Conservation (phyloP, 1,140 invertebrate genomes). For the Ceratosolen solmsi region DNA sequence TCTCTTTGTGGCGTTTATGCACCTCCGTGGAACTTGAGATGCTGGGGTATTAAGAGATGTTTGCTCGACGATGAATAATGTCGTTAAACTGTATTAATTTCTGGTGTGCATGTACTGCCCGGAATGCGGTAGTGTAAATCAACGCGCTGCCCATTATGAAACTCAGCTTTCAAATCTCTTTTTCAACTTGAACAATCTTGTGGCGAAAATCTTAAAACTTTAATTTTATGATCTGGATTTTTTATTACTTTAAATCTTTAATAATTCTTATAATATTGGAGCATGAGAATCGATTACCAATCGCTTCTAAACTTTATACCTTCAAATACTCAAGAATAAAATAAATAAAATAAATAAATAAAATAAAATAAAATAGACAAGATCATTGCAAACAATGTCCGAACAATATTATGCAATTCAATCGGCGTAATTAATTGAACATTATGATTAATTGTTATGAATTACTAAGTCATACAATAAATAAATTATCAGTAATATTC, state of each 20-base stretch:
- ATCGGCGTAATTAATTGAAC: too few relatives aligned
- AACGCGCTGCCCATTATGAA: slow-evolving; percentile 13
- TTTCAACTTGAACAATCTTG: slow-evolving; percentile 4
- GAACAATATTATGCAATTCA: too few relatives aligned
- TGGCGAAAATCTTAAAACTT: neutral
- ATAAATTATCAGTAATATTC: too few relatives aligned
- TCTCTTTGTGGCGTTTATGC: slow-evolving; percentile 29
- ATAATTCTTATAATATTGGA: neutral
- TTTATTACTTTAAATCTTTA: neutral
- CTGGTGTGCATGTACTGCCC: slow-evolving; percentile 9
- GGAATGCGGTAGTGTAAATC: slow-evolving; percentile 34
- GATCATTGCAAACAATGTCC: too few relatives aligned
- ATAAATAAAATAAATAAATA: too few relatives aligned
- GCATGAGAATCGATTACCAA: too few relatives aligned
- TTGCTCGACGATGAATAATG: slow-evolving; percentile 39
- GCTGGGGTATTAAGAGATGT: slow-evolving; percentile 35
- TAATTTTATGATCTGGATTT: neutral
- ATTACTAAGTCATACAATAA: too few relatives aligned
- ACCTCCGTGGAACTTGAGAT: slow-evolving; percentile 18
- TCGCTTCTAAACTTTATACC: neutral
- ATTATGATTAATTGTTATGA: too few relatives aligned
- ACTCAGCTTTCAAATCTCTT: slow-evolving; percentile 22
- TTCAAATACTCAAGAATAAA: too few relatives aligned
- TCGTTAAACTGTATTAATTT: slow-evolving; percentile 40
- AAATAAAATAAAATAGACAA: too few relatives aligned